Conservation (phyloP, 2,888 invertebrate genomes). For the Arrhopalites spinosus region DNA sequence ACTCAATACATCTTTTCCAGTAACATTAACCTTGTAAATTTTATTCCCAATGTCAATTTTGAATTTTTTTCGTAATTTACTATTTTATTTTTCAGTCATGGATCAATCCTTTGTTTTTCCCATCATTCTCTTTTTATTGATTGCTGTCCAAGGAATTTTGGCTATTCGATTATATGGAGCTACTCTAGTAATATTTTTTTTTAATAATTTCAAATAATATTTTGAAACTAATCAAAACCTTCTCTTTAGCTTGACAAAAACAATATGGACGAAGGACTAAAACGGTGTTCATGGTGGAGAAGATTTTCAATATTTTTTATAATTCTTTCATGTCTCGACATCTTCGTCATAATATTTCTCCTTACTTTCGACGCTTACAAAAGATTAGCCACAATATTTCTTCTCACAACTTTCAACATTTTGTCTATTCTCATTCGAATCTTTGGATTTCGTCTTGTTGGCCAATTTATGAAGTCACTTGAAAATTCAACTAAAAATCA, state of each 20-base stretch:
- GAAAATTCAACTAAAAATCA: background rate
- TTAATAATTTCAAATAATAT: background rate
- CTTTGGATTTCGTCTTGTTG: background rate
- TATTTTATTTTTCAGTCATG: background rate
- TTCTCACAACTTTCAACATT: constrained; percentile 2
- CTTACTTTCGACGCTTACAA: constrained; percentile 18
- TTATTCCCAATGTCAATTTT: background rate
- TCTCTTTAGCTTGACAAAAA: background rate
- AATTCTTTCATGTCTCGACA: constrained; percentile 2
- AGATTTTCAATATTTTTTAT: background rate
- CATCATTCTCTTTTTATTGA: background rate
- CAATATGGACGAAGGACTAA: background rate
- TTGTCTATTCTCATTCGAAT: background rate
- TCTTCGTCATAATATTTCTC: constrained; percentile 1
- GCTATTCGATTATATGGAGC: constrained; percentile 1
- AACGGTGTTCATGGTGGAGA: background rate
- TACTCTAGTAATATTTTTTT: background rate
- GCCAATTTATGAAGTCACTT: background rate
- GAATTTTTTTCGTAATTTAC: background rate
- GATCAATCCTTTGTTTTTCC: background rate
- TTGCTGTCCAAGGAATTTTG: background rate
- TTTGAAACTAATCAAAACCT: background rate
- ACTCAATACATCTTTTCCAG: too few relatives aligned
- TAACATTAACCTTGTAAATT: too few relatives aligned
- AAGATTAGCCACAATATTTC: background rate